phyloP scores from a whole-genome alignment of 1,140 invertebrate genomes.

The Armadillidium nasatum region DNA sequence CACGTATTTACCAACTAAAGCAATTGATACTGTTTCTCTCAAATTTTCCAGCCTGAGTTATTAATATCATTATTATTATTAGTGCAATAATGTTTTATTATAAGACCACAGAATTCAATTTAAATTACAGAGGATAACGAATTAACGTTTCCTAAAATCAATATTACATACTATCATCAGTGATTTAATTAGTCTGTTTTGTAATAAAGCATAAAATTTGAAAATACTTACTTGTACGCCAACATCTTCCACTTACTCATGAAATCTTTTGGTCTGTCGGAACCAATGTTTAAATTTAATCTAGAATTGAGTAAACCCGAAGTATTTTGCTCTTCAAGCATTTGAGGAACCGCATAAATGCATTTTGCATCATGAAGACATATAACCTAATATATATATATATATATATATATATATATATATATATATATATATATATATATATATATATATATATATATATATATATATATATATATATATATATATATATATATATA shows the following conservation, averaged over 20 bases:
- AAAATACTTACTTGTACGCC: conserved; percentile 64
- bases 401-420: too few species aligned
- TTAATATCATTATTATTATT: too few species aligned
- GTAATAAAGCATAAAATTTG: too few species aligned
- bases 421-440: neutral
- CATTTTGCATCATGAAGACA: conserved; percentile 90
- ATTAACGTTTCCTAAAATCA: too few species aligned
- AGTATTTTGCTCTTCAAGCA: conserved; percentile 87
- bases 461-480: neutral
- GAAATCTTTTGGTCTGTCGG: conserved; percentile 63
- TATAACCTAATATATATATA: conserved; percentile 59
- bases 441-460: neutral
- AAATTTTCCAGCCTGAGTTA: conserved; percentile 65
- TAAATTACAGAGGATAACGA: too few species aligned
- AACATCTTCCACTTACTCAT: conserved; percentile 88
- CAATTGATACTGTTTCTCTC: conserved; percentile 78
- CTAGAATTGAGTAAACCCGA: conserved; percentile 79
- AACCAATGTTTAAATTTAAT: conserved; percentile 67
- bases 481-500: too few species aligned
- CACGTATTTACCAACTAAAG: conserved; percentile 98
- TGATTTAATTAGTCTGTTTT: too few species aligned
- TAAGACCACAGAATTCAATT: too few species aligned
- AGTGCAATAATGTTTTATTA: too few species aligned
- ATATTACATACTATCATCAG: too few species aligned
- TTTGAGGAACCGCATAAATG: conserved; percentile 90